Evolutionary conservation across 1,140 invertebrate genomes (phyloP).

Genomic region (Danaus plexippus): DNA sequence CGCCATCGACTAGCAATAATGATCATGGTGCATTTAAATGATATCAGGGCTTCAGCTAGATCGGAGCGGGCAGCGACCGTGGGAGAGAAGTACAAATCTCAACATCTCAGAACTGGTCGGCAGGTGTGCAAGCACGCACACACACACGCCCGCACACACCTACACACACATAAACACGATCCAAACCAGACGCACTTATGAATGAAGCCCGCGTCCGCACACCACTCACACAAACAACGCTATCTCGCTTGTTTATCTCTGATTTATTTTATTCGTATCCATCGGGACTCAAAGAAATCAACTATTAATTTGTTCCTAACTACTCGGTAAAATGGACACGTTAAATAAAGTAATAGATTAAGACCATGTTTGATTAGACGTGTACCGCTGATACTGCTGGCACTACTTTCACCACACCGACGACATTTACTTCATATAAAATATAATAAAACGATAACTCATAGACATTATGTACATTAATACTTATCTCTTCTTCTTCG

Average conservation of each 20-base stretch:
- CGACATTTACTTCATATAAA: constrained; percentile 18
- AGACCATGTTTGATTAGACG: constrained; percentile 36
- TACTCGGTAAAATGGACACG: constrained; percentile 48
- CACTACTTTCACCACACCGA: constrained; percentile 19
- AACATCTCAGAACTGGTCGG: constrained; percentile 71
- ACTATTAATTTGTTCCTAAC: constrained; percentile 61
- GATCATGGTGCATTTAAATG: constrained; percentile 52
- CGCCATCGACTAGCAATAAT: too few species aligned
- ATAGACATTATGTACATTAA: too few species aligned
- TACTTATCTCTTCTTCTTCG: too few species aligned
- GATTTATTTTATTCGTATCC: constrained; percentile 65
- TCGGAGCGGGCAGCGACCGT: constrained; percentile 64
- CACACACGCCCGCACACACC: constrained; percentile 29
- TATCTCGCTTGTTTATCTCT: constrained; percentile 64
- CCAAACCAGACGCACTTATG: constrained; percentile 56
- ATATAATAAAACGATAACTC: constrained; percentile 2
- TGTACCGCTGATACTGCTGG: constrained; percentile 22
- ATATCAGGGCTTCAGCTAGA: constrained; percentile 60
- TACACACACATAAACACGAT: constrained; percentile 18
- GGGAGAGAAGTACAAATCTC: constrained; percentile 69
- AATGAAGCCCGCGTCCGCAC: constrained; percentile 54
- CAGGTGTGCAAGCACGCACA: constrained; percentile 55
- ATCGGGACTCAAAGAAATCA: constrained; percentile 52
- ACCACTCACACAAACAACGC: constrained; percentile 33
- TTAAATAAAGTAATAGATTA: constrained; percentile 59